A percentile compares a stretch with the other conserved stretches of the same genome.
Evolutionary conservation across 2,888 invertebrate species (phyloP).

Genomic region (Amphipyra berbera): DNA sequence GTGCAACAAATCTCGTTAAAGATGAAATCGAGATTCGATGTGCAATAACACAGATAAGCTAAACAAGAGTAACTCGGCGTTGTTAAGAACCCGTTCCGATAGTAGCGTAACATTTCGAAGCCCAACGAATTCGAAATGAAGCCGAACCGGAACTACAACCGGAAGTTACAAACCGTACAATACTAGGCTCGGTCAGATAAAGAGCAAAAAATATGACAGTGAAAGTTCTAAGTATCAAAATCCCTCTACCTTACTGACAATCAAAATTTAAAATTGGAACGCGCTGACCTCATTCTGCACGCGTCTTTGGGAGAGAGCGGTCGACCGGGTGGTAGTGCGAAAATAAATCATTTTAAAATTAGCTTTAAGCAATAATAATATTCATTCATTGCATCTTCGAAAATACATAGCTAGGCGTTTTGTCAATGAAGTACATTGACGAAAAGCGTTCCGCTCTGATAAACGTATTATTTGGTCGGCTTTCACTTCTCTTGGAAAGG

Average conservation of each 20-base stretch:
- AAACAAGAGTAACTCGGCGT: constrained; percentile 14
- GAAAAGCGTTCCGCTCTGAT: constrained; percentile 80
- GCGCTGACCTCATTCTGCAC: constrained; percentile 82
- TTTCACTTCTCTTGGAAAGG: constrained; percentile 82
- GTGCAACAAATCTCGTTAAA: constrained; percentile 35
- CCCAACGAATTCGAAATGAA: constrained; percentile 43
- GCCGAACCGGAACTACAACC: constrained; percentile 65
- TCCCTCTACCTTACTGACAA: constrained; percentile 67
- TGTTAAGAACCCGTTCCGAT: constrained; percentile 37
- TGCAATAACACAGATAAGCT: constrained; percentile 38
- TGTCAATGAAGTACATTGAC: constrained; percentile 68
- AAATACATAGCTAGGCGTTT: constrained; percentile 46
- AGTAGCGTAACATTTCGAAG: constrained; percentile 33
- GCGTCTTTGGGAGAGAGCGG: constrained; percentile 78
- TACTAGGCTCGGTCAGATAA: constrained; percentile 28
- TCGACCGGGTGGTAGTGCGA: constrained; percentile 69
- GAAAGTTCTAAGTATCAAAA: constrained; percentile 77
- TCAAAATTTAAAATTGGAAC: constrained; percentile 87
- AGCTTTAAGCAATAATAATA: constrained; percentile 61
- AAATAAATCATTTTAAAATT: constrained; percentile 81
- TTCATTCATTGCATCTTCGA: constrained; percentile 61
- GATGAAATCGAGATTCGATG: constrained; percentile 32
- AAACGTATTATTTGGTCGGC: constrained; percentile 77
- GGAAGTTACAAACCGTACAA: constrained; percentile 56
- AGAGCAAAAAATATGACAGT: constrained; percentile 66